These are phyloP conservation scores for Alloscopus bannaensis DNA, from an alignment of 2,888 invertebrate species.

Conservation along the genomic window DNA sequence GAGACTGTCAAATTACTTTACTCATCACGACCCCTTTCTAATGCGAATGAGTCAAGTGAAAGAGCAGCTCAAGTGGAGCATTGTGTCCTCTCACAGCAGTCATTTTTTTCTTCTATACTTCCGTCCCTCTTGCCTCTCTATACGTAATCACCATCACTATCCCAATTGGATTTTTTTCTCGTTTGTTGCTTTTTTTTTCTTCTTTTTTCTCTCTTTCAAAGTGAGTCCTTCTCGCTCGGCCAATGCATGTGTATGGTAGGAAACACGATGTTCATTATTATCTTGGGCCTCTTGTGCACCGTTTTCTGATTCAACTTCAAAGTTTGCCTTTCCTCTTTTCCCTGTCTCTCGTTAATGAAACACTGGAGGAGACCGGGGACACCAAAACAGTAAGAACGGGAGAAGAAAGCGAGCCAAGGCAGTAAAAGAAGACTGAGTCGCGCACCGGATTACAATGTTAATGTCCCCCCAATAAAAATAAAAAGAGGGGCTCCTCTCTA, in stretches of 20 bases:
- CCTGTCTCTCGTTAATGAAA: too few relatives aligned
- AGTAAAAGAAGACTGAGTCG: not conserved
- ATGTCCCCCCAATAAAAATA: conserved; percentile 30
- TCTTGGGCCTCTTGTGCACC: conserved; percentile 59
- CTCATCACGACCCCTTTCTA: conserved; percentile 53
- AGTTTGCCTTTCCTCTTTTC: too few relatives aligned
- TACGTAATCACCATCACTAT: conserved; percentile 49
- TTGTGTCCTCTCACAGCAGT: conserved; percentile 46
- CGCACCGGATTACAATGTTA: conserved; percentile 25
- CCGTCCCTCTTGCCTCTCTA: too few relatives aligned
- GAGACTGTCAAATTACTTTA: conserved; percentile 62
- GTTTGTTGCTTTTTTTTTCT: not conserved
- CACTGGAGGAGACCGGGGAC: not conserved
- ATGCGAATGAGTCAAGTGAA: conserved; percentile 57
- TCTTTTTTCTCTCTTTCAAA: conserved; percentile 1
- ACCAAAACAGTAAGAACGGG: too few relatives aligned
- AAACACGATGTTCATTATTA: conserved; percentile 62
- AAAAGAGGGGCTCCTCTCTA: not conserved
- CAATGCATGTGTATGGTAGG: too few relatives aligned
- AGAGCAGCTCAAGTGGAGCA: conserved; percentile 54
- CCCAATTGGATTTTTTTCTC: conserved; percentile 18
- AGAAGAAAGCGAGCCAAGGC: conserved; percentile 2
- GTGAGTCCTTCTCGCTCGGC: not conserved
- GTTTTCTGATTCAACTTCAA: conserved; percentile 62
- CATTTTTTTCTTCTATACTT: too few relatives aligned